A percentile compares a stretch with the other conserved stretches of the same genome.
These are phyloP conservation scores for Philereme transversata DNA, from an alignment of 2,888 invertebrate genomes.

Conservation along the genomic window DNA sequence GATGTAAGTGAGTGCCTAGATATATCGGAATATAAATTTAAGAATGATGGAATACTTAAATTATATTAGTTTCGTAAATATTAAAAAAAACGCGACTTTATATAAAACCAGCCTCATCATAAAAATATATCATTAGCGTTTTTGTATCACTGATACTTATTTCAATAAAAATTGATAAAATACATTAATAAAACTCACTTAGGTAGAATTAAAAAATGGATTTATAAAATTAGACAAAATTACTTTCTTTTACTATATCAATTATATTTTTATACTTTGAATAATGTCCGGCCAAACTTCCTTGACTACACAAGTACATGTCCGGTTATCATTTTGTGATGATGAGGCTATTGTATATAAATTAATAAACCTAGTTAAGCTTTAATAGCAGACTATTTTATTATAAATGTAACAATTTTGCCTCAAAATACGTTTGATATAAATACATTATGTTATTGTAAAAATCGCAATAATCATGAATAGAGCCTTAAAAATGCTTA, in stretches of 20 bases:
- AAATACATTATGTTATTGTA: constrained; percentile 9
- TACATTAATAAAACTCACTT: neutral
- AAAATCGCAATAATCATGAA: constrained; percentile 18
- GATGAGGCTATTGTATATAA: constrained; percentile 16
- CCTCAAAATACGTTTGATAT: constrained; percentile 21
- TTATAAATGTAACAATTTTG: constrained; percentile 23
- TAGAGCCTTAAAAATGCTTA: constrained; percentile 9
- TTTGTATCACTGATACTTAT: neutral
- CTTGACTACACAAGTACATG: constrained; percentile 3
- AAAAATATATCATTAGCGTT: constrained; percentile 15
- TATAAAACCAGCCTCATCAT: constrained; percentile 12
- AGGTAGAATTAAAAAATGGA: neutral
- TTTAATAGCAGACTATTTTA: constrained; percentile 29
- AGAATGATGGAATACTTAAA: constrained; percentile 18
- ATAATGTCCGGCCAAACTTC: neutral
- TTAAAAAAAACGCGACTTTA: constrained; percentile 5
- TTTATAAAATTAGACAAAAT: neutral
- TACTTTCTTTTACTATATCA: neutral
- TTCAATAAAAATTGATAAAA: neutral
- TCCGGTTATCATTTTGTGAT: constrained; percentile 19
- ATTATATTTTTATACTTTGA: constrained; percentile 9
- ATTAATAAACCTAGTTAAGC: constrained; percentile 16
- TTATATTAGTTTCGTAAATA: constrained; percentile 19
- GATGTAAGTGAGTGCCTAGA: constrained; percentile 28
- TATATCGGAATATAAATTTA: constrained; percentile 28